phyloP scores from a whole-genome alignment of 2,113 vertebrate genomes.

The Anser cygnoides region DNA sequence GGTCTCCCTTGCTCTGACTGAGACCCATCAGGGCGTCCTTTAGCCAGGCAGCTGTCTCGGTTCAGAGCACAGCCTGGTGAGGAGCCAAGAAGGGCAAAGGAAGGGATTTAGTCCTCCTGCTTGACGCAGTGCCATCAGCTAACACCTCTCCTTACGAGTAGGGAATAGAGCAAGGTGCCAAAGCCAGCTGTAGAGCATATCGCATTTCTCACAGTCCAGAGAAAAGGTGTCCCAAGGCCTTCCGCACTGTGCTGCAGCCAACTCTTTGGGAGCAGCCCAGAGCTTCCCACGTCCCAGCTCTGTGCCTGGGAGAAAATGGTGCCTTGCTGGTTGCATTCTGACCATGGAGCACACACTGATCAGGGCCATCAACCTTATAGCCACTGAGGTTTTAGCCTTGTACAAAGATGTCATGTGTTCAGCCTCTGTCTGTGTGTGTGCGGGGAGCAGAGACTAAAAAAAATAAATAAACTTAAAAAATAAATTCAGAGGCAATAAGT shows the following conservation, averaged over 20 bases:
- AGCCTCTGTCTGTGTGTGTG: neutral
- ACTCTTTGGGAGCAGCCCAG: accelerated
- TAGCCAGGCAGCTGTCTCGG: neutral
- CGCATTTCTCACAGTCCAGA: neutral
- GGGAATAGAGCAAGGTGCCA: neutral
- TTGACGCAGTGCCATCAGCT: neutral
- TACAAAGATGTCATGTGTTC: neutral
- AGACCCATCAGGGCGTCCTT: neutral
- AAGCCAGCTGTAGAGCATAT: neutral
- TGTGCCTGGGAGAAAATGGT: accelerated
- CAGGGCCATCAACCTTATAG: neutral
- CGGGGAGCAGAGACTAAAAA: neutral
- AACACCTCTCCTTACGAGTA: neutral
- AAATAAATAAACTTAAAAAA: too few species aligned
- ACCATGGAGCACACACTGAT: accelerated
- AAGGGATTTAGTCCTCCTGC: neutral
- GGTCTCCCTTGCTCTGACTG: accelerated
- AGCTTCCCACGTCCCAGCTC: neutral
- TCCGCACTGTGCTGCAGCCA: accelerated
- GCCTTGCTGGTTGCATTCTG: neutral
- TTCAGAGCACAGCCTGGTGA: neutral
- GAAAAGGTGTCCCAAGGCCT: neutral
- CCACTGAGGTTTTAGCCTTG: neutral
- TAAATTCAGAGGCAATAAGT: neutral
- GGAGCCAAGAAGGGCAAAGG: neutral